Conservation (phyloP, 2,797 vertebrate species). For the Arctocebus calabarensis region DNA sequence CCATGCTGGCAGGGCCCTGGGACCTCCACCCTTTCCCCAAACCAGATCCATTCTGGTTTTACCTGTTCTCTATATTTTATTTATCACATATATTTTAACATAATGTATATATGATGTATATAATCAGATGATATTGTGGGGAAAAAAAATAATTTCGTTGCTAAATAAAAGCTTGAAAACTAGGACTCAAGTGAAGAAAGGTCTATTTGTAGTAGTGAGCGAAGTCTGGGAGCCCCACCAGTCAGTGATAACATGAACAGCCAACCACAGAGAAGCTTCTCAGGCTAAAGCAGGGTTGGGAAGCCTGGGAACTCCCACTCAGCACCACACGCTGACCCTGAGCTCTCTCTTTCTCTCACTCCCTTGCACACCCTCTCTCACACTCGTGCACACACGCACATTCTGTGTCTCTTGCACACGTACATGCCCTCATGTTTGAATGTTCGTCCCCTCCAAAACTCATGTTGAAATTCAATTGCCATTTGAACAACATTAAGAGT, state of each 20-base stretch:
- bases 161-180: slow-evolving; percentile 31
- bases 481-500: background rate
- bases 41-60: background rate
- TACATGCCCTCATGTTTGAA: background rate
- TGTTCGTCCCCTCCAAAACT: background rate
- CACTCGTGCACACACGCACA: too few species aligned
- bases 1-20: background rate
- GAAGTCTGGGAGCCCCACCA: background rate
- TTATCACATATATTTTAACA: background rate
- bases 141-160: background rate
- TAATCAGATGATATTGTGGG: background rate
- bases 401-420: background rate
- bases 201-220: background rate
- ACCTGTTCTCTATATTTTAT: background rate
- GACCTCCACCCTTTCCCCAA: background rate
- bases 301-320: background rate
- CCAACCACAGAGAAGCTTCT: background rate
- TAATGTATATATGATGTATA: background rate
- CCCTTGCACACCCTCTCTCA: rapidly evolving
- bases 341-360: background rate
- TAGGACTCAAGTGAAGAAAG: background rate
- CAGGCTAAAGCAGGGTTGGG: background rate
- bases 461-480: background rate
- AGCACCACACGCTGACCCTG: background rate
- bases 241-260: background rate